Percentiles rank a stretch among this genome's conserved stretches.
These are phyloP conservation scores for Seriola rivoliana DNA, from an alignment of 2,113 vertebrate species.

Conservation along the genomic window DNA sequence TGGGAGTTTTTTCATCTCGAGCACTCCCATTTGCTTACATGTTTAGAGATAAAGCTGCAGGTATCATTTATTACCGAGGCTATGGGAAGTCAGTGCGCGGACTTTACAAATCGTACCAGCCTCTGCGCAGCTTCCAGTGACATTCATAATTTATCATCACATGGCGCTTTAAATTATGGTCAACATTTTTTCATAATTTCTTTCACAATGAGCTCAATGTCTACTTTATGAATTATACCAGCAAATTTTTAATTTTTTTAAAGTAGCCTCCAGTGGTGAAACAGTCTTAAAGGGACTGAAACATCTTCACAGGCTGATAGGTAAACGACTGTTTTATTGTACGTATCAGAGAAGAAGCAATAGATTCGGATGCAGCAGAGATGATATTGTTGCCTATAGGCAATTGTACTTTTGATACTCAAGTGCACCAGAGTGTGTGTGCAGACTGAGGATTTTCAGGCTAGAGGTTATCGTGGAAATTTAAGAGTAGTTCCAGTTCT, in stretches of 20 bases:
- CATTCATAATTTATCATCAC: conserved; percentile 32
- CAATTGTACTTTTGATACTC: not conserved
- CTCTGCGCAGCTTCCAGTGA: conserved; percentile 21
- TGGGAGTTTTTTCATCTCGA: conserved; percentile 5
- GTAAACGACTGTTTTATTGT: no score
- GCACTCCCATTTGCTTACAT: not conserved
- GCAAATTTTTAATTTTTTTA: not conserved
- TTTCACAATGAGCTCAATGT: no score
- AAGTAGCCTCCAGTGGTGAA: not conserved
- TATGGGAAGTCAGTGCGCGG: conserved; percentile 1
- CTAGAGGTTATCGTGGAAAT: no score
- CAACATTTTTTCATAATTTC: not conserved
- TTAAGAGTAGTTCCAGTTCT: no score
- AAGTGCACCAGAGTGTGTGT: no score
- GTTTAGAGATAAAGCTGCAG: conserved; percentile 54
- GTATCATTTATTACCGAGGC: conserved; percentile 40
- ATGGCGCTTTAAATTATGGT: not conserved
- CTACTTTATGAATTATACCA: not conserved
- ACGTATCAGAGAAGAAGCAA: no score
- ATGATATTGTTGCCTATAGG: not conserved
- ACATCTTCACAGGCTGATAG: not conserved
- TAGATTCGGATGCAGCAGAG: not conserved
- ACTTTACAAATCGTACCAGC: not conserved
- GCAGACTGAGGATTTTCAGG: not conserved
- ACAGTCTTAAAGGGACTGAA: not conserved